Evolutionary conservation across 2,797 vertebrate genomes (phyloP).

Genomic region (Coendou prehensilis): DNA sequence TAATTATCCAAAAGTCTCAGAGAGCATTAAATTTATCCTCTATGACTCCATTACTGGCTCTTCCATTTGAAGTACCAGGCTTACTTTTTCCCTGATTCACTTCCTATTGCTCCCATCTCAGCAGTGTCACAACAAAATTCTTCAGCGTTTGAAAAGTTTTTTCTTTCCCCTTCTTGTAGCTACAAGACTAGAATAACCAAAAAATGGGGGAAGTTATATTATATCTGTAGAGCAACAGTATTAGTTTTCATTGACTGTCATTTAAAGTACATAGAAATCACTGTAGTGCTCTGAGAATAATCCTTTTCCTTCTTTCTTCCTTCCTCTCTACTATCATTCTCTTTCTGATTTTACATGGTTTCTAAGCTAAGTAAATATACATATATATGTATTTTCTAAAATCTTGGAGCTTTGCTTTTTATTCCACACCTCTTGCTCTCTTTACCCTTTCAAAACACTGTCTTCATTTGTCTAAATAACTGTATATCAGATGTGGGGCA

Average conservation of each 20-base stretch:
- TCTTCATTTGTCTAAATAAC: background rate
- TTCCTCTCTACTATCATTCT: background rate
- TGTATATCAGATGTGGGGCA: background rate
- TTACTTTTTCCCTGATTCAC: background rate
- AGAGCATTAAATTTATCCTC: background rate
- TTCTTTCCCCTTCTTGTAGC: background rate
- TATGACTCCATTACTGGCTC: background rate
- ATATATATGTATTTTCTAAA: background rate
- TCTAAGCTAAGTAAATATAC: background rate
- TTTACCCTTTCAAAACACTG: background rate
- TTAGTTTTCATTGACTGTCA: conserved; percentile 34
- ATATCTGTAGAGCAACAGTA: conserved; percentile 16
- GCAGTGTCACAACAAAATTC: background rate
- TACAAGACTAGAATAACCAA: background rate
- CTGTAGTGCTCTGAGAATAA: background rate
- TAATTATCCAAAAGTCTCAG: background rate
- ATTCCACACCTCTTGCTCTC: background rate
- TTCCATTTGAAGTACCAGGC: background rate
- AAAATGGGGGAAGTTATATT: background rate
- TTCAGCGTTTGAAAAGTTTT: background rate
- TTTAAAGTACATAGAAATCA: background rate
- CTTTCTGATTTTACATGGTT: background rate
- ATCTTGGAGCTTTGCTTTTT: background rate
- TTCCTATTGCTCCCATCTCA: background rate
- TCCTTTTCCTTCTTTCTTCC: background rate